Evolutionary conservation across 2,888 invertebrate genomes (phyloP), one percentile per base, ranked within the genome.

Genomic region (Molorchus minor): DNA sequence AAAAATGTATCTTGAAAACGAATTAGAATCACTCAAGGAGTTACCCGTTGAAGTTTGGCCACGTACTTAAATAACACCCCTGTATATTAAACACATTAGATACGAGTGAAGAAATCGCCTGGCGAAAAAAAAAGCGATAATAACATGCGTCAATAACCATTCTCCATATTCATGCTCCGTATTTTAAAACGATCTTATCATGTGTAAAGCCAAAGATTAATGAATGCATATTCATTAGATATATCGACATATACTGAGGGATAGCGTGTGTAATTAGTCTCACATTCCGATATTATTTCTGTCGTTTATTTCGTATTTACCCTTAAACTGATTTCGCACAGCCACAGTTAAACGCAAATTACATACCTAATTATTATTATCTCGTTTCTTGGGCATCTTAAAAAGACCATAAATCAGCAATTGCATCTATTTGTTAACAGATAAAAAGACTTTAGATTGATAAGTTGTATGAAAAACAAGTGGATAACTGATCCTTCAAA

Each of bases 101-200:
- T 45, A 20, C 45, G 12, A 44, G 51, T 45, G 21, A 45, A 38
- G 38, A 33, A 25, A 41, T 58, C 47, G 58, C 53, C 25, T 53
- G 47, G 53, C 10, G 21, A 49, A 51, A 43, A 58, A 51, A 44
- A 40, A 29, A n/a, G 30, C 56, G 57, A 64, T 61, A 61, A 53
- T 52, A 65, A 56, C 62, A 56, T 58, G 52, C 63, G 64, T 67
- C 67, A 67, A 56, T 38, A 38, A n/a, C n/a, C 49, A 49, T 10
- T 49, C 16, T 8, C n/a, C 38, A 49, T 15, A 17, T 49, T 35
- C 38, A 25, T 47, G 47, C 21, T 47, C 47, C 10, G 35, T 35
- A 20, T 20, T 17, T 20, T 47, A 46, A 46, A 30, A 10, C 15
- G 10, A 20, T 36, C 36, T 47, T 47, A 47, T 47, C 47, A 35